Conservation (phyloP, 2,113 vertebrate species). For the Climacteris rufus region DNA sequence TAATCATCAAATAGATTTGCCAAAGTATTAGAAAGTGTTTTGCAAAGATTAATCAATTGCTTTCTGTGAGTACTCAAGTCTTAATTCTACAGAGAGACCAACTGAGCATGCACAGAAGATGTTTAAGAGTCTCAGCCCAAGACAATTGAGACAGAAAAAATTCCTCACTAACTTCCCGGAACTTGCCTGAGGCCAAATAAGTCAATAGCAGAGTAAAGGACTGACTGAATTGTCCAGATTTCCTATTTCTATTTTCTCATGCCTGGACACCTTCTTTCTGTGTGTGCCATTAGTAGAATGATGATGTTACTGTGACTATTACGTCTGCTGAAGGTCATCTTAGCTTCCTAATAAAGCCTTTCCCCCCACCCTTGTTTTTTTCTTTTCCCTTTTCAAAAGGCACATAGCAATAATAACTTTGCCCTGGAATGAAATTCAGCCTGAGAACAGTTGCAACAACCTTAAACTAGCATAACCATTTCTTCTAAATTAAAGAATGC, state of each 20-base stretch:
- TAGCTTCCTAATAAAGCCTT: not conserved
- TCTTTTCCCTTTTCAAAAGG: not conserved
- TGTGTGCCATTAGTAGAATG: not conserved
- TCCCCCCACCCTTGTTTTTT: no score
- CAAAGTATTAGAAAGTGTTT: not conserved
- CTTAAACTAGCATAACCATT: not conserved
- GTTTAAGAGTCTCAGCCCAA: not conserved
- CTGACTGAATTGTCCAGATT: not conserved
- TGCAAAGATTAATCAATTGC: not conserved
- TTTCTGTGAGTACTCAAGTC: not conserved
- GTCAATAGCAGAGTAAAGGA: not conserved
- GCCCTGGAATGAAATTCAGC: not conserved
- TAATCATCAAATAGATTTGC: not conserved
- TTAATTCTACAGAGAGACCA: not conserved
- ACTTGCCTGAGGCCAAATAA: not conserved
- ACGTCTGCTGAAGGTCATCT: not conserved
- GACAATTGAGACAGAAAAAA: not conserved
- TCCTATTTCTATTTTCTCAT: not conserved
- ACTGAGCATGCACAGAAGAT: not conserved
- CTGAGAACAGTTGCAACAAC: not conserved
- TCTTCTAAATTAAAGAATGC: slow-evolving; percentile 23
- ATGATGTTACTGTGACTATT: not conserved
- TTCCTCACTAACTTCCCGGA: not conserved
- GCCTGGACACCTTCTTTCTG: not conserved
- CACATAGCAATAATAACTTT: not conserved